Percentiles rank a stretch among this genome's conserved stretches.
These are phyloP conservation scores for Lycaon pictus DNA, from an alignment of 2,113 vertebrate species.

Conservation along the genomic window DNA sequence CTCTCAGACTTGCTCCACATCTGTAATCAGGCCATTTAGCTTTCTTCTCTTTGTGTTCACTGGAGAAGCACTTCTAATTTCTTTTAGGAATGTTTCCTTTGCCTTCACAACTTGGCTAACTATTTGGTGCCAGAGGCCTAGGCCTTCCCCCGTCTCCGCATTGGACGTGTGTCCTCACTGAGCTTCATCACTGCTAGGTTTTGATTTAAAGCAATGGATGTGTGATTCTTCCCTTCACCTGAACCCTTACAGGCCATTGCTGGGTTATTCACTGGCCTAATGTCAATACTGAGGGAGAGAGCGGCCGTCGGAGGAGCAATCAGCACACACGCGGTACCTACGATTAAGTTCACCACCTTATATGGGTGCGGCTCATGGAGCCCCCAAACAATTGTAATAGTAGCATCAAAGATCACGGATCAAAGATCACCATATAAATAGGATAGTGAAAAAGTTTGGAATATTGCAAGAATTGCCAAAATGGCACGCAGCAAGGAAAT, in stretches of 20 bases:
- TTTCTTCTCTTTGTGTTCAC: not conserved
- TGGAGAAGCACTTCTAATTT: not conserved
- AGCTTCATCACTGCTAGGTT: not conserved
- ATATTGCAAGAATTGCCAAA: not conserved
- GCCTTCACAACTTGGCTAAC: not conserved
- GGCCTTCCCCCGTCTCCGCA: not conserved
- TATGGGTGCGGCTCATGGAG: not conserved
- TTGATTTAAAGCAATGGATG: not conserved
- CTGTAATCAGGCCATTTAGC: not conserved
- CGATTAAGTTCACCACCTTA: not conserved
- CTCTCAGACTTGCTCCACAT: not conserved
- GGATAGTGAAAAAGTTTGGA: not conserved
- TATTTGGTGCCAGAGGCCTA: not conserved
- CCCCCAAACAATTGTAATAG: not conserved
- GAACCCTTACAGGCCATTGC: not conserved
- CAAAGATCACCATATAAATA: not conserved
- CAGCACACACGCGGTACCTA: not conserved
- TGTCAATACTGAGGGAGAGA: not conserved
- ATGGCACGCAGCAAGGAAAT: not conserved
- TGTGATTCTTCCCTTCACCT: not conserved
- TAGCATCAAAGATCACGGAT: not conserved
- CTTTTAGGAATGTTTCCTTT: not conserved
- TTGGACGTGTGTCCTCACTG: not conserved
- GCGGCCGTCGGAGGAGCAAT: not conserved
- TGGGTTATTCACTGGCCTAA: not conserved